Evolutionary conservation across 2,113 vertebrate genomes (phyloP).

Genomic region (Serinus canaria): DNA sequence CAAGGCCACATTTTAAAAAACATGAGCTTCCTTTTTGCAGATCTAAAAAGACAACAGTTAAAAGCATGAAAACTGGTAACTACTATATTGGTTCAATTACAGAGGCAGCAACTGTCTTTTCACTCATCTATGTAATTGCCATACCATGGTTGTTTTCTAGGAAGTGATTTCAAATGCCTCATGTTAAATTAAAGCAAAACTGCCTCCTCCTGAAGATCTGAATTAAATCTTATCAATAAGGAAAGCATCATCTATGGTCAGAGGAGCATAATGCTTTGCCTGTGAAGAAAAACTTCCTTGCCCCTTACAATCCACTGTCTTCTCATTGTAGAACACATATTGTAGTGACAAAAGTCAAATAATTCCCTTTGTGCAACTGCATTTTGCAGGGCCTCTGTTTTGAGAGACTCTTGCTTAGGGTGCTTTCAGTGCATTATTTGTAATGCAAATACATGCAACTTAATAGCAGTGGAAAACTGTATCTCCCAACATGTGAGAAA

Average conservation of each 20-base stretch:
- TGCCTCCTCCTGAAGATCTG: background rate
- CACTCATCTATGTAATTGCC: slow-evolving; percentile 10
- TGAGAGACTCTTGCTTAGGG: background rate
- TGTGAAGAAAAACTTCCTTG: background rate
- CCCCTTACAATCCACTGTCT: background rate
- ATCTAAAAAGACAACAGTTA: slow-evolving; percentile 41
- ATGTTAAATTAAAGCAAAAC: slow-evolving; percentile 42
- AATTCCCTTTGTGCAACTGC: slow-evolving; percentile 9
- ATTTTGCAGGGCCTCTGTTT: slow-evolving; percentile 12
- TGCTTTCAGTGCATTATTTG: background rate
- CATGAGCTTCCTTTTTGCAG: background rate
- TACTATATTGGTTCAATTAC: background rate
- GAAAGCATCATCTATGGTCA: background rate
- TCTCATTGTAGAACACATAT: background rate
- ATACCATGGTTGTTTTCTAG: slow-evolving; percentile 11
- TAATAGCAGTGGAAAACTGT: slow-evolving; percentile 19
- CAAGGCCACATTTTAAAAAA: background rate
- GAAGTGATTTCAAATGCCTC: slow-evolving; percentile 35
- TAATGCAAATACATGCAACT: slow-evolving; percentile 23
- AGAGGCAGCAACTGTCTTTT: background rate
- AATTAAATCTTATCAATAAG: slow-evolving; percentile 29
- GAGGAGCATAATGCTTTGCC: background rate
- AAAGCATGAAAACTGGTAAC: slow-evolving; percentile 45
- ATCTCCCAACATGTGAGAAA: slow-evolving; percentile 30
- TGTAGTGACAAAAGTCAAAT: background rate